Conservation (phyloP, 2,888 invertebrate species). For the Athalia rosae region DNA sequence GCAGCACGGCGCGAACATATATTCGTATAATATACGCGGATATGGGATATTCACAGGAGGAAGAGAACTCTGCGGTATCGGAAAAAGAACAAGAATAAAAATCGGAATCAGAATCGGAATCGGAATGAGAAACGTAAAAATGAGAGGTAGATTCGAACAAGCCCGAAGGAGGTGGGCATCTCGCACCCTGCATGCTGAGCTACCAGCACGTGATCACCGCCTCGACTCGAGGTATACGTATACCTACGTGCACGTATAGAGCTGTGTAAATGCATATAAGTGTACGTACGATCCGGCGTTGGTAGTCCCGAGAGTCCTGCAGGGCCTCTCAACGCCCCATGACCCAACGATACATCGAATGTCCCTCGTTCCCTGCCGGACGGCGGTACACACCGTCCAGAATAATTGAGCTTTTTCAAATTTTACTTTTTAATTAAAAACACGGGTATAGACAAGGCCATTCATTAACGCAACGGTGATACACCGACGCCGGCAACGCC, state of each 20-base stretch:
- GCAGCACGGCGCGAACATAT: neutral
- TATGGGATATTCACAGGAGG: no score
- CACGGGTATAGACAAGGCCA: no score
- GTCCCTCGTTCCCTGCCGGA: no score
- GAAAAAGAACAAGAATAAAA: neutral
- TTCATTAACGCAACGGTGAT: no score
- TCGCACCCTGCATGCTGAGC: constrained; percentile 58
- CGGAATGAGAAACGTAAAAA: constrained; percentile 14
- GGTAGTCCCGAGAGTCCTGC: constrained; percentile 51
- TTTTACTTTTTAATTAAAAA: neutral
- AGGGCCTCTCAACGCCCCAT: constrained; percentile 61
- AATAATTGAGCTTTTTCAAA: neutral
- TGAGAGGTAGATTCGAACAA: constrained; percentile 33
- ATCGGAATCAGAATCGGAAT: neutral
- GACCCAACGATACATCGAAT: neutral
- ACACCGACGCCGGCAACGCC: no score
- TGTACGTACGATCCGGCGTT: no score
- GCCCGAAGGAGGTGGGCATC: constrained; percentile 49
- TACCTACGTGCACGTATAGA: no score
- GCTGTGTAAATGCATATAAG: no score
- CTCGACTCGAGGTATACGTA: constrained; percentile 55
- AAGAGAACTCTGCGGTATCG: no score
- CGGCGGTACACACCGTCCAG: neutral
- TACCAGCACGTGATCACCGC: constrained; percentile 54
- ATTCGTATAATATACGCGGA: no score